Percentiles rank a stretch among this genome's conserved stretches.
Evolutionary conservation across 2,797 vertebrate species (phyloP).

Genomic region (Semaprochilodus insignis): DNA sequence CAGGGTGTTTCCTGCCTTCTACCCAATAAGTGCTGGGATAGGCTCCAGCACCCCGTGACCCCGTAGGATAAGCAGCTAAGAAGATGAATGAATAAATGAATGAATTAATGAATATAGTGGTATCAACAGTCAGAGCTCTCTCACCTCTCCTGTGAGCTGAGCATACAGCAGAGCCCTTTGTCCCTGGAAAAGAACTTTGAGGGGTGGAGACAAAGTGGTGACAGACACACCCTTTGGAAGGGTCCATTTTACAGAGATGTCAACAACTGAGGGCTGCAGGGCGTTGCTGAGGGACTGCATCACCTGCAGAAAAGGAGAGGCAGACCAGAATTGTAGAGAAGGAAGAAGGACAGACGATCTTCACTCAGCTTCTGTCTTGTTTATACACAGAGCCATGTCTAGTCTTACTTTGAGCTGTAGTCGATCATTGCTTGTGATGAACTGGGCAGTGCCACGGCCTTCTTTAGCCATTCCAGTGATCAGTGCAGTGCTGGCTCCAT

Average conservation of each 20-base stretch:
- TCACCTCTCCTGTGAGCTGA: slow-evolving; percentile 70
- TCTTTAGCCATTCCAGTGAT: slow-evolving; percentile 81
- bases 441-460: slow-evolving; percentile 79
- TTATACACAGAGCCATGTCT: not conserved
- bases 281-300: slow-evolving; percentile 79
- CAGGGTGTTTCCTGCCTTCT: too few species aligned
- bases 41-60: too few species aligned
- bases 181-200: slow-evolving; percentile 80
- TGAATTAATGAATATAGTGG: too few species aligned
- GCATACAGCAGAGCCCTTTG: slow-evolving; percentile 79
- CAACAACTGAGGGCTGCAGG: slow-evolving; percentile 75
- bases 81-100: too few species aligned
- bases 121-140: not conserved
- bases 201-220: slow-evolving; percentile 73
- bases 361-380: not conserved
- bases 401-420: slow-evolving; percentile 83
- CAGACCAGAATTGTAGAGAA: not conserved
- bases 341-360: not conserved
- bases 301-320: slow-evolving; percentile 64
- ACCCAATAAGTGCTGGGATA: too few species aligned
- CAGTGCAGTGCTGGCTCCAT: slow-evolving; percentile 84
- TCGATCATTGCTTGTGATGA: slow-evolving; percentile 80
- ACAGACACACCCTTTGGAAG: slow-evolving; percentile 74
- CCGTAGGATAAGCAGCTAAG: too few species aligned
- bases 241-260: slow-evolving; percentile 67